Evolutionary conservation across 2,797 vertebrate species (phyloP), one percentile per base, ranked within the genome.

Genomic region (Malacoraja senta): DNA sequence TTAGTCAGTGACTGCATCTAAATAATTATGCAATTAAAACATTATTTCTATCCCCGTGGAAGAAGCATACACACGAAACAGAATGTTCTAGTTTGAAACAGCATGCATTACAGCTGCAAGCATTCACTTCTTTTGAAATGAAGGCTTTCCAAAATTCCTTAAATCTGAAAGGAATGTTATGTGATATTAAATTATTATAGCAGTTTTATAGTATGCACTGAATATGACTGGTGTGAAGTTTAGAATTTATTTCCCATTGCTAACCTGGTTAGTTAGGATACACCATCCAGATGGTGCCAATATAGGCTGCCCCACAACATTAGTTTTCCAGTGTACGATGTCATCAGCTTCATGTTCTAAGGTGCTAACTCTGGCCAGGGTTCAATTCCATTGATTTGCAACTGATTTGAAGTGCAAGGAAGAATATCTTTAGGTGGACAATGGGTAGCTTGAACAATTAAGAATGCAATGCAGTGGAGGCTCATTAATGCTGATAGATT

Each of bases 1-100:
- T 91, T 72, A 91, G 88, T 44, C 88, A 44, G 63, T 72, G 21
- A 32, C 68, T 72, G 35, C 88, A 35, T 3, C 32, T 91, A 68
- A 72, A 91, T 91, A 91, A 91, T 72, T 72, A 91, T 91, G 32
- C 65, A 91, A 91, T 38, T 32, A 81, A 65, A 61, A n/a, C 13
- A 2, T 35, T 17, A 61, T 84, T 26, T 58, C 21, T 24, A 81
- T 7, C 79, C 58, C 29, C n/a, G 17, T n/a, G 17, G 24, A n/a
- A 88, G 61, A 3, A 65, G 26, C 65, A 32, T 65, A n/a, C 63
- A 88, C 29, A 88, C 58, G 17, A 90, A n/a, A 71, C 4, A 24
- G 8, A 83, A 29, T 26, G 13, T 61, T 84, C 58, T 53, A 58
- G 24, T 84, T 90, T 71, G 21, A 90, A 88, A 65, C 61, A 19